Evolutionary conservation across 2,888 invertebrate species (phyloP).

Genomic region (Lasius platythorax): DNA sequence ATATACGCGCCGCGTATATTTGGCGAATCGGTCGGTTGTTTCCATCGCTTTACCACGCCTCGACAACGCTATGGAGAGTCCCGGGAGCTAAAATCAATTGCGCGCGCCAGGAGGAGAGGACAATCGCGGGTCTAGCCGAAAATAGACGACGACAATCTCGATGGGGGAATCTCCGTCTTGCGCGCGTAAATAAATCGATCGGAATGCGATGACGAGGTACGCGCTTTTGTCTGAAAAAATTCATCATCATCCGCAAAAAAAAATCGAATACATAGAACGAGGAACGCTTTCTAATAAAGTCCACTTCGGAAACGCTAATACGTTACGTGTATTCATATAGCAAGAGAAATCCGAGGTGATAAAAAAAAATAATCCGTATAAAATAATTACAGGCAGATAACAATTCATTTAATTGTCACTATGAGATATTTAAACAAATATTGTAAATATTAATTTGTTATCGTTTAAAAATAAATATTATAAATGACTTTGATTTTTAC

Average conservation of each 20-base stretch:
- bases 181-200: constrained; percentile 20
- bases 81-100: constrained; percentile 53
- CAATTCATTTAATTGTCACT: no score
- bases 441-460: no score
- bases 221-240: neutral
- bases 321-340: no score
- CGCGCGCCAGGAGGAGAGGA: constrained; percentile 28
- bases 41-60: constrained; percentile 45
- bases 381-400: neutral
- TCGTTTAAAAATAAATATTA: neutral
- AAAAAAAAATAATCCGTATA: neutral
- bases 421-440: no score
- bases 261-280: neutral
- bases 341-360: no score
- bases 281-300: no score
- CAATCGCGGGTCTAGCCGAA: constrained; percentile 43
- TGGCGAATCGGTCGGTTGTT: constrained; percentile 68
- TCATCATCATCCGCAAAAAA: neutral
- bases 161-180: constrained; percentile 20
- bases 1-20: constrained; percentile 72
- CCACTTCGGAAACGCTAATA: no score
- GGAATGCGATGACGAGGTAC: neutral
- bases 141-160: constrained; percentile 38
- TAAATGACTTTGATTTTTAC: neutral
- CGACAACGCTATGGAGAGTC: constrained; percentile 52